Evolutionary conservation across 1,140 invertebrate species (phyloP).

Genomic region (Grapholita molesta): DNA sequence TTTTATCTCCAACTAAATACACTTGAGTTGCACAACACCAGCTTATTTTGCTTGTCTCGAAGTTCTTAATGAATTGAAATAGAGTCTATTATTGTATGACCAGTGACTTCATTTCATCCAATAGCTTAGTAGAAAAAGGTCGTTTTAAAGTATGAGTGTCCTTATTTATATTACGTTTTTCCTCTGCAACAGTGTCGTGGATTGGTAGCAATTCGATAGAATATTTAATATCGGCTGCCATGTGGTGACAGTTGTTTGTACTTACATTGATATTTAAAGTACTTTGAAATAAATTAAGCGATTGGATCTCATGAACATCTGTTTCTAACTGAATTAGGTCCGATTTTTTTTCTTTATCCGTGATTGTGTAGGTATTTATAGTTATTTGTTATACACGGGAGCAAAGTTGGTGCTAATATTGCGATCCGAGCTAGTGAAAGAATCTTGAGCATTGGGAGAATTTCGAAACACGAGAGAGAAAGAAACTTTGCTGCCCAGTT

Average conservation of each 20-base stretch:
- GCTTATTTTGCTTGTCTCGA: neutral
- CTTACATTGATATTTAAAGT: neutral
- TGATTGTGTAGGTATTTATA: no score
- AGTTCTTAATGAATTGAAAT: neutral
- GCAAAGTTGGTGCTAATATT: no score
- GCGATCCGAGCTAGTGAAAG: no score
- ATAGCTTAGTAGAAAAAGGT: neutral
- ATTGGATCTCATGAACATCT: neutral
- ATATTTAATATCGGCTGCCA: neutral
- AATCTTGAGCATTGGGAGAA: no score
- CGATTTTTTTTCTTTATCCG: no score
- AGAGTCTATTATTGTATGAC: neutral
- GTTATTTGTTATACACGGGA: no score
- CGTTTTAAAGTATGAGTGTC: neutral
- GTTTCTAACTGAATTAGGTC: neutral
- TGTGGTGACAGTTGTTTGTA: slow-evolving; percentile 3
- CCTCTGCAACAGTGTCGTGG: neutral
- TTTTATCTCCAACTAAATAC: slow-evolving; percentile 10
- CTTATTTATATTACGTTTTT: neutral
- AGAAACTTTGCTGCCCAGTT: no score
- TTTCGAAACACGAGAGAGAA: no score
- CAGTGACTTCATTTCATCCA: neutral
- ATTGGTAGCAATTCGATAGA: neutral
- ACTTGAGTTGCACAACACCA: neutral
- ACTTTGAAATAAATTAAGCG: neutral